Evolutionary conservation across 2,888 invertebrate species (phyloP), one percentile per base, ranked within the genome.

Genomic region (Tachina lurida): DNA sequence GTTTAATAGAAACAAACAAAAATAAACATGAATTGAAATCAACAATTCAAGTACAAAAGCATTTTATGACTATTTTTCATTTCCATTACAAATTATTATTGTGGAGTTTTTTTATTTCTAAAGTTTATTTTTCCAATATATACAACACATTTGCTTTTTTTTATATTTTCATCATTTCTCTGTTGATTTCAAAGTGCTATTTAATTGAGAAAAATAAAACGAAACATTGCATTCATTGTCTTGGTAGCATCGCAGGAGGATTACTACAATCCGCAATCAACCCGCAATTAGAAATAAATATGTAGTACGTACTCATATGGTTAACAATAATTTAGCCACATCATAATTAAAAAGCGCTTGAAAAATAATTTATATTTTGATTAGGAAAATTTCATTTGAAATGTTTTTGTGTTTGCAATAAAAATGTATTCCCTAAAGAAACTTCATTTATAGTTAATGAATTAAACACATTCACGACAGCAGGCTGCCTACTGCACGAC

Each of bases 31-130:
- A 60, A 52, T 68, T 4, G 54, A 62, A 65, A 76, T 47, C n/a
- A 47, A 65, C 56, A 65, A 45, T 71, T 79, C 78, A 79, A 79
- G 71, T 79, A 70, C 62, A 62, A 31, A 31, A 71, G 62, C 19
- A 43, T 45, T 56, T 76, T n/a, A 45, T 45, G 39, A 17, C 22
- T 60, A 4, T 17, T 47, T 41, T 47, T 47, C 9, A 39, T 31
- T 49, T 39, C 9, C 5, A 31, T 31, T 31, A 7, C 0, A 31
- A 31, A 5, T 31, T 31, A 31, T 31, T 31, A 31, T 31, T 31
- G 2, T 31, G 7, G 7, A n/a, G n/a, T n/a, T 7, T 15, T 52
- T 67, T 49, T 41, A 13, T 52, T 74, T 12, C 45, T n/a, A n/a
- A 19, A 17, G 52, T n/a, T 52, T 62, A 39, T 58, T 58, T 58